Conservation (phyloP, 2,888 invertebrate genomes). For the Tortricodes alternella region DNA sequence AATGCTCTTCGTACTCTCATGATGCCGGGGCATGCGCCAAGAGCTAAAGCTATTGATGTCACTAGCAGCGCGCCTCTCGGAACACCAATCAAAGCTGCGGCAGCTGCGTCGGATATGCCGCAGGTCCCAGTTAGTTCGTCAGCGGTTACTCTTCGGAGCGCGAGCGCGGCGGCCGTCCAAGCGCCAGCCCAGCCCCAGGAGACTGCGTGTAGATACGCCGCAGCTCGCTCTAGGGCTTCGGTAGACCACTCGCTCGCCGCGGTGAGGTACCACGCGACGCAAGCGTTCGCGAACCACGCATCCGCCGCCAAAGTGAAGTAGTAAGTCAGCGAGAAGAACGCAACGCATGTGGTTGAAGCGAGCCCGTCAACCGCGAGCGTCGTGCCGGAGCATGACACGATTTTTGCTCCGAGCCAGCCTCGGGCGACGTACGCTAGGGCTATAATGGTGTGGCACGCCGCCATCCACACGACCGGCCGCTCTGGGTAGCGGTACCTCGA, state of each 20-base stretch:
- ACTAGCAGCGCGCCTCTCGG: conserved; percentile 85
- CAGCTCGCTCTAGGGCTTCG: conserved; percentile 93
- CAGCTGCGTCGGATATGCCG: conserved; percentile 84
- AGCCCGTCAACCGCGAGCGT: conserved; percentile 75
- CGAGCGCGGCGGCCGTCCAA: conserved; percentile 91
- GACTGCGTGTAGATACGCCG: conserved; percentile 92
- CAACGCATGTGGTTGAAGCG: conserved; percentile 85
- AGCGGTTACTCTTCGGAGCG: conserved; percentile 89
- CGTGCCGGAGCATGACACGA: conserved; percentile 60
- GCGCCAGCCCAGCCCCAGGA: conserved; percentile 95
- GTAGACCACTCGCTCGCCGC: conserved; percentile 97
- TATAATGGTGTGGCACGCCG: conserved; percentile 92
- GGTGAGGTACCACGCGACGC: conserved; percentile 94
- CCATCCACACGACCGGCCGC: conserved; percentile 94
- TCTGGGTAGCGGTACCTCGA: conserved; percentile 96
- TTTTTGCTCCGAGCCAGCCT: conserved; percentile 80
- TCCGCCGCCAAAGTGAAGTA: conserved; percentile 91
- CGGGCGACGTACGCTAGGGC: conserved; percentile 89
- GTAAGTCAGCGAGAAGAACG: conserved; percentile 88
- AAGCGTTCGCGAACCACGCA: conserved; percentile 94
- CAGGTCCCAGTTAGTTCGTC: conserved; percentile 93
- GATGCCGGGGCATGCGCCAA: conserved; percentile 89
- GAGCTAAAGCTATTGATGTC: conserved; percentile 87
- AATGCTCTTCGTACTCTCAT: conserved; percentile 86
- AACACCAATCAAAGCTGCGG: conserved; percentile 84